Conservation (phyloP, 2,113 vertebrate species). For the Ploceus nigricollis region DNA sequence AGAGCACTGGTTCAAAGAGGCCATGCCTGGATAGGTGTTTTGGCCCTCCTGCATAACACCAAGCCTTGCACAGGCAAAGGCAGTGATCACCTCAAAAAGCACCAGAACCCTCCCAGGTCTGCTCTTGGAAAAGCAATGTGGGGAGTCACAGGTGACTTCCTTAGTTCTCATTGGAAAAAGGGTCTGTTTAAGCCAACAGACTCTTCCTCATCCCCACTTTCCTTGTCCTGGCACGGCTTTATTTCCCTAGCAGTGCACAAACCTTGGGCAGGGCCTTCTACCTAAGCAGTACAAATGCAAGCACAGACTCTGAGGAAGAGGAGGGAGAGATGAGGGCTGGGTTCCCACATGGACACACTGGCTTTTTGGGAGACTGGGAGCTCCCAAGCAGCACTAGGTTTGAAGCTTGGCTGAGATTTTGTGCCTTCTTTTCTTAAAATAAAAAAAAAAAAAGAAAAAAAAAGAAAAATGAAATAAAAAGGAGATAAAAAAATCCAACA, state of each 20-base stretch:
- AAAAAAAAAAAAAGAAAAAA: not conserved
- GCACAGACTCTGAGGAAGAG: not conserved
- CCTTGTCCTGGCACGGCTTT: not conserved
- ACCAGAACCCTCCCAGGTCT: not conserved
- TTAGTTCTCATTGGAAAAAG: not conserved
- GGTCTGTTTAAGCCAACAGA: conserved; percentile 13
- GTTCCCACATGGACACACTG: not conserved
- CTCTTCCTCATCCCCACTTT: not conserved
- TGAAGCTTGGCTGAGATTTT: conserved; percentile 64
- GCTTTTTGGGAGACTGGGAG: not conserved
- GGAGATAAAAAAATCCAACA: not conserved
- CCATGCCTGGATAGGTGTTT: not conserved
- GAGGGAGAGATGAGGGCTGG: not conserved
- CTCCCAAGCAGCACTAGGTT: conserved; percentile 4
- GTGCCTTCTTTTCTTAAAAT: conserved; percentile 61
- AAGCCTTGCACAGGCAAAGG: not conserved
- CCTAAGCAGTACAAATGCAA: not conserved
- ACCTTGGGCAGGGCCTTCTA: conserved; percentile 1
- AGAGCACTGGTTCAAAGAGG: not conserved
- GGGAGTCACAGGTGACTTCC: not conserved
- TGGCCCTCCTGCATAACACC: not conserved
- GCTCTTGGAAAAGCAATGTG: conserved; percentile 10
- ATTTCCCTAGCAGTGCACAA: conserved; percentile 37
- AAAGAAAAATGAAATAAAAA: not conserved
- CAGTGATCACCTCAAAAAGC: conserved; percentile 13